Base-by-base conservation (phyloP, 2,888 invertebrate genomes). In the Drosophila buzzatii region DNA sequence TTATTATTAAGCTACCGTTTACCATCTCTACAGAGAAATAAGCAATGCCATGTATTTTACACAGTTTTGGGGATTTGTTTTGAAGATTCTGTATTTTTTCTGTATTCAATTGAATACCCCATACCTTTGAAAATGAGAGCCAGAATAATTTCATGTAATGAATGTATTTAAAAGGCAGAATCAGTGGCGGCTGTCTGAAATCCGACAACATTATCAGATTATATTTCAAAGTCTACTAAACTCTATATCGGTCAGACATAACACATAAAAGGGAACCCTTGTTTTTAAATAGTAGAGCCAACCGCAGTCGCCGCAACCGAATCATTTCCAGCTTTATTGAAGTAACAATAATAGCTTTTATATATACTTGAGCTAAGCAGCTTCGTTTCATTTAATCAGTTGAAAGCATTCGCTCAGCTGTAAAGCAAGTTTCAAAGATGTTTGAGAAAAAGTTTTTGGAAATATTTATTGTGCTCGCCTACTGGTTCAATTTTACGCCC, bases 371-470 rank as follows among this genome's bases (percentile, higher is more conserved):
- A 37, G 16, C 39, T 16, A 2, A 5, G 16, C 16, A 16, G 9
- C 7, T 42, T 51, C 3, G 27, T 9, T 61, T n/a, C 10, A 6
- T 12, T 27, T 35, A 52, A 37, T 57, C 33, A 62, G 62, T 69
- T 53, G 3, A 0, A 27, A 5, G 18, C 10, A 51, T 41, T 45
- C 7, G 16, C 39, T 57, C 57, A 45, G 44, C 27, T n/a, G 39
- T 10, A 20, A 23, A 55, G 37, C 42, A 62, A 12, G 14, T n/a
- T 31, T 10, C 2, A 20, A 60, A 2, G 3, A 76, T 72, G 76
- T 62, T 76, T 23, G 76, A 76, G 9, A 64, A 20, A 14, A 52
- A 39, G n/a, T 55, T 75, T 9, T 6, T 71, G 16, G 76, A 75
- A 51, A 35, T 35, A 16, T 52, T 76, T 20, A 18, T 72, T 1